These are phyloP conservation scores for Pomatostomus ruficeps DNA, from an alignment of 2,113 vertebrate species.

Conservation along the genomic window DNA sequence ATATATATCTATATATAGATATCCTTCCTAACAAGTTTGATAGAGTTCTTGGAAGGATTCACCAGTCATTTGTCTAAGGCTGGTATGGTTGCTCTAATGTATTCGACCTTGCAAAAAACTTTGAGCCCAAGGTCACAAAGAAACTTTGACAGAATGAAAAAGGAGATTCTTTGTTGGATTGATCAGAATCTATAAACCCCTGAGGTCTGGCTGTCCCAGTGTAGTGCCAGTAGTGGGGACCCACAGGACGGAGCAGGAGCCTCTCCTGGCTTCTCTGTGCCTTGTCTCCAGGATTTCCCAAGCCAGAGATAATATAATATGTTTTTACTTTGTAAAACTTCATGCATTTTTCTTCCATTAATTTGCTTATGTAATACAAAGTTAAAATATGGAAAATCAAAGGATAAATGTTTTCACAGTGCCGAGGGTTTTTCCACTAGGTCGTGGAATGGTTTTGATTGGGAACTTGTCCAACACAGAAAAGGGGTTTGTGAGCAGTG, in stretches of 20 bases:
- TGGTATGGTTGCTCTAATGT: not conserved
- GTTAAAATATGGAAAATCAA: not conserved
- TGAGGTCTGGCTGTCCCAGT: not conserved
- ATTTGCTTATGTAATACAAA: not conserved
- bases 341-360: not conserved
- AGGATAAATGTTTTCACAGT: not conserved
- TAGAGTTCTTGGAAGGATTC: not conserved
- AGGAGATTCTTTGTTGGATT: not conserved
- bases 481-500: not conserved
- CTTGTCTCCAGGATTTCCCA: not conserved
- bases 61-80: not conserved
- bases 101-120: not conserved
- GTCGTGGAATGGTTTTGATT: not conserved
- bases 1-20: not conserved
- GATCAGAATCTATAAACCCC: not conserved
- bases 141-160: not conserved
- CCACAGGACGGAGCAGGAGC: not conserved
- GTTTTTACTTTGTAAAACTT: not conserved
- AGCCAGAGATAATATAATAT: not conserved
- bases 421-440: not conserved
- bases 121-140: not conserved
- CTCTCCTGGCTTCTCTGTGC: not conserved
- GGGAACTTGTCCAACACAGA: not conserved
- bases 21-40: not conserved
- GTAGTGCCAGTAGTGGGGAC: not conserved